Evolutionary conservation across 2,797 vertebrate genomes (phyloP), one percentile per base, ranked within the genome.

Genomic region (Mormyrops boulengeri): DNA sequence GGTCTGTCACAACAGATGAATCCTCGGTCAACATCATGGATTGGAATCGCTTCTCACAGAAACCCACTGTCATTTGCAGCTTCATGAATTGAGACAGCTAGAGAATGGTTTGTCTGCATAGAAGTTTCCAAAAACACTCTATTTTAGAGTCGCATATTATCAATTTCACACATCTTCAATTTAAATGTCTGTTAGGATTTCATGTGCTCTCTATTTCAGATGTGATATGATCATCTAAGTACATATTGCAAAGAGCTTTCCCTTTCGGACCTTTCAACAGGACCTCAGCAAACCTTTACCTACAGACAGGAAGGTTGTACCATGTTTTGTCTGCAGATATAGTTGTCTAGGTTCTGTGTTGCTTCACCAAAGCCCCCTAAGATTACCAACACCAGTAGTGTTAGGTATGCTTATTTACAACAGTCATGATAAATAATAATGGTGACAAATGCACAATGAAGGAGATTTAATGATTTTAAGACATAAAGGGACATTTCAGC

Each of bases 381-480:
- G 14, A 41, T 82, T 34, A 12, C 26, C 26, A 82, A 82, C 77
- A 84, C 44, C 80, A 17, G 30, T 5, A 34, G 11, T 84, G 80
- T 22, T 47, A 44, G 7, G 77, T 82, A 19, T 44, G n/a, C n/a
- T 44, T 84, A 7, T 22, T 49, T 49, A 12, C 14, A 89, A 53
- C 19, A 57, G 17, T 47, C 60, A 91, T 55, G 85, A 66, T 41
- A 30, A 55, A 80, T 92, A 92, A 90, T 90, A 85, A 90, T 90
- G 94, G 94, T 93, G 94, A 94, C 95, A 94, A 95, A 94, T 92
- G 95, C 95, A 95, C 95, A 95, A 92, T 94, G 95, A 95, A 95
- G 93, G 82, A 95, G 95, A 94, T 95, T 96, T 95, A 95, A 95
- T 95, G 95, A 93, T 93, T 94, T 95, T 92, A 95, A 94, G 94